Percentiles rank a stretch among this genome's conserved stretches.
phyloP scores from a whole-genome alignment of 2,113 vertebrate genomes.

The Eptatretus burgeri region DNA sequence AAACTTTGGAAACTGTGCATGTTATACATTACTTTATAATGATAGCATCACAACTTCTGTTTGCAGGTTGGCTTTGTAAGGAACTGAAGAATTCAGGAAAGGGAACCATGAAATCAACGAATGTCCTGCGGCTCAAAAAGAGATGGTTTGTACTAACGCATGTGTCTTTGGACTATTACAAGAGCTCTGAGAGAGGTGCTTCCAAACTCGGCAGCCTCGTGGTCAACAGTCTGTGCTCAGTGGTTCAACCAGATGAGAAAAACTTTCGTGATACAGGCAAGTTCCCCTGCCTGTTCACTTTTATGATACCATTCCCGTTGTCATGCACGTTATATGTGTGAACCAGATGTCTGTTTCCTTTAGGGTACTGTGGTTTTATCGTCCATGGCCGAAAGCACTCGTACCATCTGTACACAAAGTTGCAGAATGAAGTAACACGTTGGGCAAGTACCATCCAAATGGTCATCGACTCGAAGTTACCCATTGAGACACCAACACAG shows the following conservation, averaged over 20 bases:
- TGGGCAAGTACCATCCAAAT: conserved; percentile 55
- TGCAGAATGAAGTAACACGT: conserved; percentile 52
- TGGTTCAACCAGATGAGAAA: conserved; percentile 46
- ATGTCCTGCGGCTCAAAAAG: conserved; percentile 50
- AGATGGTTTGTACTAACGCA: conserved; percentile 64
- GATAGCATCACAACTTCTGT: neutral
- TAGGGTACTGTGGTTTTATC: conserved; percentile 63
- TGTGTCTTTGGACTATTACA: conserved; percentile 58
- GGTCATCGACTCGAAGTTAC: conserved; percentile 55
- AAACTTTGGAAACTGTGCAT: neutral
- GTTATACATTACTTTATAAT: neutral
- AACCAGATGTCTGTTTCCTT: conserved; percentile 8
- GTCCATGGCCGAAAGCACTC: conserved; percentile 56
- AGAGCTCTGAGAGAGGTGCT: conserved; percentile 38
- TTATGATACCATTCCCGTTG: neutral
- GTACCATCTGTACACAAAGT: conserved; percentile 46
- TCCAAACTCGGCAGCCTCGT: conserved; percentile 60
- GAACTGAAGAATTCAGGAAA: conserved; percentile 49
- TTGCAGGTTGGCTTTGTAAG: conserved; percentile 55
- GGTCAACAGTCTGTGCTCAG: conserved; percentile 52
- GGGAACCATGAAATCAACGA: conserved; percentile 17
- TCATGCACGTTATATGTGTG: neutral
- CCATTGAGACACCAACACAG: conserved; percentile 63
- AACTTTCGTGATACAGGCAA: conserved; percentile 49
- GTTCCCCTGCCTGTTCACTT: no score